phyloP scores from a whole-genome alignment of 2,888 invertebrate genomes.

The Alsophila aescularia region DNA sequence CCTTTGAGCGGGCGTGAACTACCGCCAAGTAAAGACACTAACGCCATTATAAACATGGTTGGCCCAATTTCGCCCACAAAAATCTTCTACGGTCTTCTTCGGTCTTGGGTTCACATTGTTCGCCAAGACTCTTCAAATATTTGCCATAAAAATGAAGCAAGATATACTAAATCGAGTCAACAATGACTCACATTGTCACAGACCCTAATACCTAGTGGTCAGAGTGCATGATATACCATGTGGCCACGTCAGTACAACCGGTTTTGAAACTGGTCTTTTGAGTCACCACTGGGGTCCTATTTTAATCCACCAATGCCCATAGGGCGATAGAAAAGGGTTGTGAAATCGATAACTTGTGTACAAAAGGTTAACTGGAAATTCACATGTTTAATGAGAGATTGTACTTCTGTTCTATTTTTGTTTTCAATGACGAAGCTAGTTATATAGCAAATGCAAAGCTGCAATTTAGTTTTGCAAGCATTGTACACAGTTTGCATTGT shows the following conservation, averaged over 20 bases:
- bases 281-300: slow-evolving; percentile 32
- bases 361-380: slow-evolving; percentile 5
- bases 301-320: slow-evolving; percentile 37
- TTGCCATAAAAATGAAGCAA: slow-evolving; percentile 31
- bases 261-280: slow-evolving; percentile 34
- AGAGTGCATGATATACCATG: slow-evolving; percentile 9
- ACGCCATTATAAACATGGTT: too few species aligned
- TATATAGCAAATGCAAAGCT: too few species aligned
- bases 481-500: too few species aligned
- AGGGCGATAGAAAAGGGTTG: slow-evolving; percentile 43
- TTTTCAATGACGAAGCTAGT: too few species aligned
- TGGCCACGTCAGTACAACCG: slow-evolving; percentile 33
- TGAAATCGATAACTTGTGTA: slow-evolving; percentile 41
- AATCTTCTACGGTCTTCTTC: background rate
- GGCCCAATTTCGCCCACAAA: too few species aligned
- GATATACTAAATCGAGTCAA: slow-evolving; percentile 23
- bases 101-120: background rate
- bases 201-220: slow-evolving; percentile 23
- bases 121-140: slow-evolving; percentile 22
- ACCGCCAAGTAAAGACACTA: too few species aligned
- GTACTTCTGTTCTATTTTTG: too few species aligned
- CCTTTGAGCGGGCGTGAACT: too few species aligned
- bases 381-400: too few species aligned
- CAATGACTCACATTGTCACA: slow-evolving; percentile 31
- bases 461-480: too few species aligned